These are phyloP conservation scores for Molossus molossus DNA, from an alignment of 2,797 vertebrate genomes.

Conservation along the genomic window DNA sequence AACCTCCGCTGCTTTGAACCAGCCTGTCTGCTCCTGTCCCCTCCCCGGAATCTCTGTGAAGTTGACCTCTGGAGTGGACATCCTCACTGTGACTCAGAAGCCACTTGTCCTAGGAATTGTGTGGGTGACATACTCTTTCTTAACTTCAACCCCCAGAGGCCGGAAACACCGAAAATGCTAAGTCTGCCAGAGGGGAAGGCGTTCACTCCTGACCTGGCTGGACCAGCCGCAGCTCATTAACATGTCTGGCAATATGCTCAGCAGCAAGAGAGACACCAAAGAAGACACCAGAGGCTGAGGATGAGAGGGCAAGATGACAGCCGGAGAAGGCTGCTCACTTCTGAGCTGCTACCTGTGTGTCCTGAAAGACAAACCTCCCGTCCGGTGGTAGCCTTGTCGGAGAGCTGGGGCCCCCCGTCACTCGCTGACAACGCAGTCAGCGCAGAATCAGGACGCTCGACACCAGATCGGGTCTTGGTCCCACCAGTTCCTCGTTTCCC, in stretches of 20 bases:
- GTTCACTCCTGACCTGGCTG: slow-evolving; percentile 61
- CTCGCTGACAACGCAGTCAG: slow-evolving; percentile 11
- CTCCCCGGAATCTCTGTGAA: slow-evolving; percentile 38
- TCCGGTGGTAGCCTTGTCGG: too few species aligned
- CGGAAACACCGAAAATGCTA: background rate
- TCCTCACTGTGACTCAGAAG: slow-evolving; percentile 61
- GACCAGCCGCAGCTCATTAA: slow-evolving; percentile 76
- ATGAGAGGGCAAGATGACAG: slow-evolving; percentile 80
- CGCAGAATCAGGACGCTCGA: background rate
- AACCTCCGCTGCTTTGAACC: slow-evolving; percentile 1
- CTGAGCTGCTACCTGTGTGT: slow-evolving; percentile 69
- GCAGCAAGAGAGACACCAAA: slow-evolving; percentile 77
- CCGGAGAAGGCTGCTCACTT: slow-evolving; percentile 79
- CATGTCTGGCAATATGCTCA: slow-evolving; percentile 59
- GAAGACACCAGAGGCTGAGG: slow-evolving; percentile 83
- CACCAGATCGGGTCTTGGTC: background rate
- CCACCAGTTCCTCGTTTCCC: slow-evolving; percentile 26
- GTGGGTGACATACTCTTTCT: background rate
- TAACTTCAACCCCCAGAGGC: background rate
- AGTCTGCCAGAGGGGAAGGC: slow-evolving; percentile 56
- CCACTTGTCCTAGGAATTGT: slow-evolving; percentile 42
- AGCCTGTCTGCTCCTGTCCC: background rate
- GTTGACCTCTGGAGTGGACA: background rate
- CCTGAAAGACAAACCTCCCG: slow-evolving; percentile 56
- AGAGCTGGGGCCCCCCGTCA: too few species aligned